Percentiles rank a stretch among this genome's conserved stretches.
Evolutionary conservation across 2,113 vertebrate genomes (phyloP).

Genomic region (Campylomormyrus numenius): DNA sequence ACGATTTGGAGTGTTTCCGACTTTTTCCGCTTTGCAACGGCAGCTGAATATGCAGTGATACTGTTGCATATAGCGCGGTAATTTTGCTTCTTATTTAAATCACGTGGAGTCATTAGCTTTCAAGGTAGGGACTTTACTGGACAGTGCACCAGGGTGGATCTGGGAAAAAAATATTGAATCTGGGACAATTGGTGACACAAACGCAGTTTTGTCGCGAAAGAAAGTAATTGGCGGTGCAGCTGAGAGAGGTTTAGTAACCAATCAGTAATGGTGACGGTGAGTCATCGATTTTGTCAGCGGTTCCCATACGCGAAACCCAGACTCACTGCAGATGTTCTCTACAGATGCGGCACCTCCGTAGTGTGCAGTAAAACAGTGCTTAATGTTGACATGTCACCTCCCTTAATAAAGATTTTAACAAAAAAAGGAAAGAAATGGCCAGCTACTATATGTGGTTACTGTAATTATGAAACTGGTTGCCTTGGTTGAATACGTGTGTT

Average conservation of each 20-base stretch:
- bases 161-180: neutral
- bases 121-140: neutral
- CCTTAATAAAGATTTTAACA: neutral
- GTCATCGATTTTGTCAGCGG: slow-evolving; percentile 28
- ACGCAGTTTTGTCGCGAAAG: slow-evolving; percentile 26
- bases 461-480: neutral
- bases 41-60: neutral
- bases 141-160: neutral
- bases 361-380: neutral
- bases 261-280: slow-evolving; percentile 40
- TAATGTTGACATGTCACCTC: neutral
- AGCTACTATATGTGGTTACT: neutral
- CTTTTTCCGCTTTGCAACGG: neutral
- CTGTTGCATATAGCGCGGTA: neutral
- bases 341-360: neutral
- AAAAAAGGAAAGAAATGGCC: neutral
- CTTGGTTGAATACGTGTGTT: neutral
- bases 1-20: neutral
- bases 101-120: neutral
- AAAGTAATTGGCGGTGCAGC: slow-evolving; percentile 11
- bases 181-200: slow-evolving; percentile 4
- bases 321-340: slow-evolving; percentile 30
- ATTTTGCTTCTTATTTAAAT: neutral
- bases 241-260: slow-evolving; percentile 24
- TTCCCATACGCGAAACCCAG: neutral